A percentile compares a stretch with the other conserved stretches of the same genome.
These are phyloP conservation scores for Andrena haemorrhoa DNA, from an alignment of 2,888 invertebrate genomes.

Conservation along the genomic window DNA sequence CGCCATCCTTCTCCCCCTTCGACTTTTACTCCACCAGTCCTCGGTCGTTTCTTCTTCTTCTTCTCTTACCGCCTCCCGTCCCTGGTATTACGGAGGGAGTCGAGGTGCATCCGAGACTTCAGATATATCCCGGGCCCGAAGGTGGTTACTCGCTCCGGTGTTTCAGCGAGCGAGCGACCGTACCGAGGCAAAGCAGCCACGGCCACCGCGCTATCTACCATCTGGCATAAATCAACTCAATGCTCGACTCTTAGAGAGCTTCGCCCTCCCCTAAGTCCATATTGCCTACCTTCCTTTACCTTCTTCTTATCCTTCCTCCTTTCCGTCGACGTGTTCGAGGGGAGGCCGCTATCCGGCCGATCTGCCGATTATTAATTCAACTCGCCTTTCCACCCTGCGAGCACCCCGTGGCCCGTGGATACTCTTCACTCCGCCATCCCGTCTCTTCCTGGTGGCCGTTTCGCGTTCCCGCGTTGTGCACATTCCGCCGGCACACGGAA, in stretches of 20 bases:
- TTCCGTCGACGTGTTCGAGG: slow-evolving; percentile 64
- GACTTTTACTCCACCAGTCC: slow-evolving; percentile 31
- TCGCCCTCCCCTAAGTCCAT: slow-evolving; percentile 79
- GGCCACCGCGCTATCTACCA: slow-evolving; percentile 80
- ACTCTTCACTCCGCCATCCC: slow-evolving; percentile 37
- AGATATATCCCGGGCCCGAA: slow-evolving; percentile 68
- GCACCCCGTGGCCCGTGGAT: slow-evolving; percentile 50
- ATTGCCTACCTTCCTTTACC: slow-evolving; percentile 75
- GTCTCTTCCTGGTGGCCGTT: slow-evolving; percentile 14
- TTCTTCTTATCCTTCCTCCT: slow-evolving; percentile 63
- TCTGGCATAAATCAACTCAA: slow-evolving; percentile 84
- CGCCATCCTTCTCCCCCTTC: slow-evolving; percentile 39
- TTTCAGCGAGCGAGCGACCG: slow-evolving; percentile 67
- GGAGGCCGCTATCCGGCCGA: slow-evolving; percentile 78
- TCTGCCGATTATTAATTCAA: slow-evolving; percentile 84
- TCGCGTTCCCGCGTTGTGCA: neutral
- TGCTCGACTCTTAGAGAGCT: slow-evolving; percentile 81
- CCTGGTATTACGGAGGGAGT: slow-evolving; percentile 63
- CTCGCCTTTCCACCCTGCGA: slow-evolving; percentile 72
- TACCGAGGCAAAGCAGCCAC: slow-evolving; percentile 77
- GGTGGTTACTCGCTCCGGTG: slow-evolving; percentile 67
- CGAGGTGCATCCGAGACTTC: slow-evolving; percentile 62
- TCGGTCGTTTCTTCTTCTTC: slow-evolving; percentile 43
- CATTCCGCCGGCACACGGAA: slow-evolving; percentile 42
- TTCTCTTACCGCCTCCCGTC: slow-evolving; percentile 32